A percentile compares a stretch with the other conserved stretches of the same genome.
Evolutionary conservation across 2,113 vertebrate species (phyloP).

Genomic region (Tupaia tana): DNA sequence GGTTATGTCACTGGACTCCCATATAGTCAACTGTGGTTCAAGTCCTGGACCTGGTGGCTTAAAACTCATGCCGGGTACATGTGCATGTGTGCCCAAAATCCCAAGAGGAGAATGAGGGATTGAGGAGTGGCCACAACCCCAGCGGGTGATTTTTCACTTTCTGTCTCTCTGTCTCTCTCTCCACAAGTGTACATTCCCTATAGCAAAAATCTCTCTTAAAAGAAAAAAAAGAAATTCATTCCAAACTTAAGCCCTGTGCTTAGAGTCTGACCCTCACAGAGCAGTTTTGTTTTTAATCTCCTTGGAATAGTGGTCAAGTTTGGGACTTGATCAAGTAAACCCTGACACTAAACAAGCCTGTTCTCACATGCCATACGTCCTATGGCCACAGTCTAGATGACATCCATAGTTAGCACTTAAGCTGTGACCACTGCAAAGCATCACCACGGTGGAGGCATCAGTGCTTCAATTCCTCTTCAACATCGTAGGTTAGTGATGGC

Average conservation of each 20-base stretch:
- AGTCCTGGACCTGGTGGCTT: too few species aligned
- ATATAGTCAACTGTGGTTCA: too few species aligned
- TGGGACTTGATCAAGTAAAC: neutral
- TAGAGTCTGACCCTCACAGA: neutral
- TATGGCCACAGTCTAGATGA: neutral
- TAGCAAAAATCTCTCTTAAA: too few species aligned
- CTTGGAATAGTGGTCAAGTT: conserved; percentile 11
- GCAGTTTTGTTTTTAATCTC: neutral
- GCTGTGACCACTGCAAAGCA: neutral
- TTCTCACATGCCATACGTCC: neutral
- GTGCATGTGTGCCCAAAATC: too few species aligned
- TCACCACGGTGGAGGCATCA: neutral
- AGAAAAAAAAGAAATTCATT: neutral
- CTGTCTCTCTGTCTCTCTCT: too few species aligned
- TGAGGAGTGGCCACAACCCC: too few species aligned
- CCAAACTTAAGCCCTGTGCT: neutral
- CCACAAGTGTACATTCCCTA: too few species aligned
- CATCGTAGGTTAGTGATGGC: neutral
- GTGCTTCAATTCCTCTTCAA: neutral
- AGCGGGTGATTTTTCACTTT: too few species aligned
- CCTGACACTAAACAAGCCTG: neutral
- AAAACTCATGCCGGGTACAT: too few species aligned
- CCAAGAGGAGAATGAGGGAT: too few species aligned
- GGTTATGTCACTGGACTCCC: too few species aligned
- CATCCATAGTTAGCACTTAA: neutral